Evolutionary conservation across 2,888 invertebrate species (phyloP).

Genomic region (Hoplodrina blanda): DNA sequence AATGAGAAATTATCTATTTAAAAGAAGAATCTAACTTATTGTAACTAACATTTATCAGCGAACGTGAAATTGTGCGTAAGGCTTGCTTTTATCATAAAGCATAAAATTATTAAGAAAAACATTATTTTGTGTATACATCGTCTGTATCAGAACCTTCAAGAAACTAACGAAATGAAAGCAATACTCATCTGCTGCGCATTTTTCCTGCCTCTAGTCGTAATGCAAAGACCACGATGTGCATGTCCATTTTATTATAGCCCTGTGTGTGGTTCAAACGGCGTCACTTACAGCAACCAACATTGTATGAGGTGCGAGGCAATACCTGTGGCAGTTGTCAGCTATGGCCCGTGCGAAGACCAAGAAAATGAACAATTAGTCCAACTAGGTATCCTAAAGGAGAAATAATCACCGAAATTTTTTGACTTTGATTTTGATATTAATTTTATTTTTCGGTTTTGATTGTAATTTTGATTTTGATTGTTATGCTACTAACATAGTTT

Average conservation of each 20-base stretch:
- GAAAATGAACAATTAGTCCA: background rate
- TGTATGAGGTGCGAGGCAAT: conserved; percentile 15
- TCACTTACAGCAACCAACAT: conserved; percentile 11
- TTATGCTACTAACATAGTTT: too few species aligned
- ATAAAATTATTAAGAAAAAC: too few species aligned
- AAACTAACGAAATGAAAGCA: conserved; percentile 15
- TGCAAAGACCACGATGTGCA: rapidly evolving
- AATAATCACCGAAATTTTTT: background rate
- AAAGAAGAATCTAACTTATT: too few species aligned
- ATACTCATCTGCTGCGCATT: conserved; percentile 5
- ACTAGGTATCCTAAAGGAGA: background rate
- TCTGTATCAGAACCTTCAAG: too few species aligned
- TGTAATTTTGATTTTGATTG: too few species aligned
- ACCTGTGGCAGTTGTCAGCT: rapidly evolving
- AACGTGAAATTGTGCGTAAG: too few species aligned
- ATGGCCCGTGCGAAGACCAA: conserved; percentile 1
- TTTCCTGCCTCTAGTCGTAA: background rate
- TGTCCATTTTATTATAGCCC: background rate
- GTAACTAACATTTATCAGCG: too few species aligned
- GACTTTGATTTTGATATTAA: too few species aligned
- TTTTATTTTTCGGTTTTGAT: too few species aligned
- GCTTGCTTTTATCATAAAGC: too few species aligned
- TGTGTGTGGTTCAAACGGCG: conserved; percentile 25
- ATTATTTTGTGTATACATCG: background rate
- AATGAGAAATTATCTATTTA: too few species aligned